Evolutionary conservation across 2,888 invertebrate species (phyloP).

Genomic region (Tromatobia lineatoria): DNA sequence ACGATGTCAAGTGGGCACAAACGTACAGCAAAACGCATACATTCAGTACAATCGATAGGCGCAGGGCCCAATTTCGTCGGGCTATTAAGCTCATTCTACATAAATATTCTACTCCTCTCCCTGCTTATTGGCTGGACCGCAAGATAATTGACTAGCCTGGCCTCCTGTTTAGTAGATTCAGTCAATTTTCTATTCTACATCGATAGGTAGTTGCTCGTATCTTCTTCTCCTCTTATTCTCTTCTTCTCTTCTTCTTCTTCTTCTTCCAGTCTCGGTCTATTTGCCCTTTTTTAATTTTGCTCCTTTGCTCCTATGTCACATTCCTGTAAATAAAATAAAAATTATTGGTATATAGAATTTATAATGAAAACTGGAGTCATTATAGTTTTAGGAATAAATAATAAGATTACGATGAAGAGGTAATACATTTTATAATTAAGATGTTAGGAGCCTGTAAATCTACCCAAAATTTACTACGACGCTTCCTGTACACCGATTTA

Average conservation of each 20-base stretch:
- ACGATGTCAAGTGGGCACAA: conserved; percentile 88
- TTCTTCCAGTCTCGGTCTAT: conserved; percentile 5
- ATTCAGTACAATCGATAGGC: conserved; percentile 91
- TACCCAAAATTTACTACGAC: no score
- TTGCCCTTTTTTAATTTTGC: background rate
- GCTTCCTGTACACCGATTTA: no score
- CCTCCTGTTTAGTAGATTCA: background rate
- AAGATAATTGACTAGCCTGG: background rate
- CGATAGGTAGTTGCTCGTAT: background rate
- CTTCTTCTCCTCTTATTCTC: background rate
- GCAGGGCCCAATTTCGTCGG: conserved; percentile 90
- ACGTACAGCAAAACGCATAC: conserved; percentile 91
- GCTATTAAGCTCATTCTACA: conserved; percentile 84
- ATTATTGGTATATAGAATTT: background rate
- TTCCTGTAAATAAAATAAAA: conserved; percentile 10
- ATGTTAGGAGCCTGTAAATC: no score
- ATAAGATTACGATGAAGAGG: no score
- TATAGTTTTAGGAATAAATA: background rate
- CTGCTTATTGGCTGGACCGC: conserved; percentile 7
- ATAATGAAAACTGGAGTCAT: background rate
- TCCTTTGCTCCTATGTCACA: background rate
- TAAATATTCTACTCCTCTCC: conserved; percentile 11
- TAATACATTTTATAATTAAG: no score
- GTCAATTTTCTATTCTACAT: conserved; percentile 7
- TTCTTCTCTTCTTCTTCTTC: conserved; percentile 22